Conservation (phyloP, 2,888 invertebrate genomes). For the Alloplasta piceator region DNA sequence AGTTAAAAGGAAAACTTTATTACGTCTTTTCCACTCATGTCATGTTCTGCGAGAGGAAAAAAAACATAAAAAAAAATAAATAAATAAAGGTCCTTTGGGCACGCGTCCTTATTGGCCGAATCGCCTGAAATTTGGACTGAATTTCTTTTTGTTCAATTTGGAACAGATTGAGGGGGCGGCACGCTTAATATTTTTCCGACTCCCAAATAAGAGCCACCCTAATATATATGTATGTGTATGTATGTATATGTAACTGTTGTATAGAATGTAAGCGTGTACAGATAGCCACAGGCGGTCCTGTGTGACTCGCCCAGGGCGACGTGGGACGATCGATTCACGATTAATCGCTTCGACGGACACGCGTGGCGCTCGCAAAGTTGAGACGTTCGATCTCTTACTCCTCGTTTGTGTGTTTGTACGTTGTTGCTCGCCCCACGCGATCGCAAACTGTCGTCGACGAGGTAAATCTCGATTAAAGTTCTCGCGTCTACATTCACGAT, state of each 20-base stretch:
- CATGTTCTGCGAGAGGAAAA: too few relatives aligned
- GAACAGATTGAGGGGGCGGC: too few relatives aligned
- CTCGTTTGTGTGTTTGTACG: background rate
- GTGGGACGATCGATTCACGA: slow-evolving; percentile 63
- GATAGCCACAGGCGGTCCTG: slow-evolving; percentile 56
- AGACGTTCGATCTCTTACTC: slow-evolving; percentile 54
- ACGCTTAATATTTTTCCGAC: too few relatives aligned
- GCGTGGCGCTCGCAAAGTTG: slow-evolving; percentile 60
- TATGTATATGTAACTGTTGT: slow-evolving; percentile 22
- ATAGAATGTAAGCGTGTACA: slow-evolving; percentile 58
- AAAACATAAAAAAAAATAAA: too few relatives aligned
- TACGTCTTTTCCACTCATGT: too few relatives aligned
- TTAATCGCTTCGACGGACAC: slow-evolving; percentile 61
- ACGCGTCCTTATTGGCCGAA: too few relatives aligned
- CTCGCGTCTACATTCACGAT: slow-evolving; percentile 9
- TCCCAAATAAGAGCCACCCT: too few relatives aligned
- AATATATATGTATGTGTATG: slow-evolving; percentile 1
- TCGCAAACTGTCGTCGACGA: slow-evolving; percentile 41
- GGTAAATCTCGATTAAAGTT: slow-evolving; percentile 54
- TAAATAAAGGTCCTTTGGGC: too few relatives aligned
- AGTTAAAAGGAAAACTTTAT: too few relatives aligned
- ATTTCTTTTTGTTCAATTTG: too few relatives aligned
- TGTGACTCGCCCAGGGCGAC: slow-evolving; percentile 60
- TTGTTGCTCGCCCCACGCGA: slow-evolving; percentile 11
- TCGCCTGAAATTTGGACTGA: too few relatives aligned